Evolutionary conservation across 2,888 invertebrate genomes (phyloP).

Genomic region (Drosophila borborema): DNA sequence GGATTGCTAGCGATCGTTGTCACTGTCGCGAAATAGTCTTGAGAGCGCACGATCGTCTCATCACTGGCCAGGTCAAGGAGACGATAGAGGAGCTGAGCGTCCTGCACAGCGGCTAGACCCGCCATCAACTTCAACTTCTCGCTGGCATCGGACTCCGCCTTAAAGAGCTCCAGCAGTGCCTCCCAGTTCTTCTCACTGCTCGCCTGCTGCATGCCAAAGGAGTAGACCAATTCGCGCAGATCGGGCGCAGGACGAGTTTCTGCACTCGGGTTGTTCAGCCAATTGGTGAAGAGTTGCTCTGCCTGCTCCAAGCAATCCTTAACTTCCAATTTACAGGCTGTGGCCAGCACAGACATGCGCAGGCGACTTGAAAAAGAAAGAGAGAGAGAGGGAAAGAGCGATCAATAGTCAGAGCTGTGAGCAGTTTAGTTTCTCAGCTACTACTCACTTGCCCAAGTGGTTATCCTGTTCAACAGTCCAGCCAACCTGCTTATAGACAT

Average conservation of each 20-base stretch:
- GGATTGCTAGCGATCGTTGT: conserved; percentile 89
- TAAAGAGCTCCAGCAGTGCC: conserved; percentile 89
- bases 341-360: conserved; percentile 87
- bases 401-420: not conserved
- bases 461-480: conserved; percentile 87
- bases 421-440: rapidly evolving
- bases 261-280: conserved; percentile 86
- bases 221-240: conserved; percentile 88
- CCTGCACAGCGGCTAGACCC: conserved; percentile 89
- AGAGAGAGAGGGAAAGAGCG: not conserved
- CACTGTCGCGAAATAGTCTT: conserved; percentile 92
- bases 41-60: conserved; percentile 90
- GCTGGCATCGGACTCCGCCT: conserved; percentile 90
- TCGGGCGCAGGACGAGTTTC: conserved; percentile 87
- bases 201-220: conserved; percentile 89
- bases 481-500: conserved; percentile 87
- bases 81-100: conserved; percentile 88
- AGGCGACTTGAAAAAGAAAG: conserved; percentile 86
- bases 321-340: conserved; percentile 88
- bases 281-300: conserved; percentile 86
- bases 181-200: conserved; percentile 89
- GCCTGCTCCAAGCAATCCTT: conserved; percentile 88
- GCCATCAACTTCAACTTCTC: conserved; percentile 90
- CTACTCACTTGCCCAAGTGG: conserved; percentile 76
- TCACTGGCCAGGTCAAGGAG: conserved; percentile 90